phyloP scores from a whole-genome alignment of 1,140 invertebrate species.

The Drosophila funebris region DNA sequence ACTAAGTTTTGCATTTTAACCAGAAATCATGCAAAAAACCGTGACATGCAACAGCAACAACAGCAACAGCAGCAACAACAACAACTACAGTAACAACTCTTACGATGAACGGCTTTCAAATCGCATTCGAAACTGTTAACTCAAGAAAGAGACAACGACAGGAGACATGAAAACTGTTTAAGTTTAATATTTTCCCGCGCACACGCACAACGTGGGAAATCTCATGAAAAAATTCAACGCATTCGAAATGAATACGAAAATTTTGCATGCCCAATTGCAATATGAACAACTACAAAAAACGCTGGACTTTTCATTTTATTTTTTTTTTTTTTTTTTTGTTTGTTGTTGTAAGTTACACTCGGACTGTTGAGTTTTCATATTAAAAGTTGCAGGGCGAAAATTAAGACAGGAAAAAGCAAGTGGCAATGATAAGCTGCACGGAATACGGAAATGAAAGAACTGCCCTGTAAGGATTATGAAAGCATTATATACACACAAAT shows the following conservation, averaged over 20 bases:
- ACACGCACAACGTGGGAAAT: conserved; percentile 80
- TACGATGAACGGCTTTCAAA: conserved; percentile 75
- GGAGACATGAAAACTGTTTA: conserved; percentile 60
- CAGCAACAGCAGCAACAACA: conserved; percentile 25
- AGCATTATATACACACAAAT: background rate
- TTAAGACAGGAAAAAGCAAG: background rate
- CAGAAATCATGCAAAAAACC: conserved; percentile 78
- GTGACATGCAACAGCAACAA: conserved; percentile 31
- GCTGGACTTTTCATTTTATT: conserved; percentile 4
- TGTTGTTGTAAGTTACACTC: background rate
- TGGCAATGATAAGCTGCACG: conserved; percentile 43
- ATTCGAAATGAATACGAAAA: conserved; percentile 31
- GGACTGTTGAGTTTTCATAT: conserved; percentile 10
- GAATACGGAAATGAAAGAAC: conserved; percentile 36
- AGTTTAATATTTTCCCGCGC: conserved; percentile 72
- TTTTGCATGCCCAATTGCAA: conserved; percentile 50
- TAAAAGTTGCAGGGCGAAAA: conserved; percentile 30
- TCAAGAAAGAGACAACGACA: conserved; percentile 51
- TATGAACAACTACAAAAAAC: conserved; percentile 23
- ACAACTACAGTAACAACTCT: conserved; percentile 30
- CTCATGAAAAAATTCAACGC: conserved; percentile 56
- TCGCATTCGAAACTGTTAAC: conserved; percentile 71
- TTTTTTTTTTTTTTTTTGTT: conserved; percentile 6
- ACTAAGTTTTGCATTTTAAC: conserved; percentile 77
- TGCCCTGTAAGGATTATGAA: background rate